These are phyloP conservation scores for Dynastes hyllus DNA, from an alignment of 2,888 invertebrate genomes.

Conservation along the genomic window DNA sequence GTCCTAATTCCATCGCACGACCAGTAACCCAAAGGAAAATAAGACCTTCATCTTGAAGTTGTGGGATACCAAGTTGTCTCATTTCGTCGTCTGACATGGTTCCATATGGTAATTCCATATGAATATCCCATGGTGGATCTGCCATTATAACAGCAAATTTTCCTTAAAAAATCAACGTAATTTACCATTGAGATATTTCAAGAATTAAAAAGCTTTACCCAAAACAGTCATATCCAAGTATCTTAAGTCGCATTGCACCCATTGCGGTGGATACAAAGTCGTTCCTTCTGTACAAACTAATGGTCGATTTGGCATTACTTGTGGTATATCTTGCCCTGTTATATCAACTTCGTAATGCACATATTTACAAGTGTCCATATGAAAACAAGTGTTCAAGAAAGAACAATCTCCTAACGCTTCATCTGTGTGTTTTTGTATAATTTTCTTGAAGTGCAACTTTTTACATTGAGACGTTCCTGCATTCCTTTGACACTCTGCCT, in stretches of 20 bases:
- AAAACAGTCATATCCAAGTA: constrained; percentile 92
- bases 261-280: constrained; percentile 91
- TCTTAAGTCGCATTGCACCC: constrained; percentile 97
- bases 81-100: constrained; percentile 99
- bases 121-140: constrained; percentile 99
- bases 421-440: constrained; percentile 96
- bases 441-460: constrained; percentile 97
- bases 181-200: not conserved
- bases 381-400: constrained; percentile 98
- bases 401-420: constrained; percentile 97
- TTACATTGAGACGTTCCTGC: constrained; percentile 78
- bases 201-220: constrained; percentile 71
- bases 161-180: constrained; percentile 71
- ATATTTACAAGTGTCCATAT: constrained; percentile 99
- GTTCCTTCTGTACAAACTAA: constrained; percentile 70
- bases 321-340: constrained; percentile 71
- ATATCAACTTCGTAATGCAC: constrained; percentile 98
- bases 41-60: constrained; percentile 95
- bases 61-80: constrained; percentile 95
- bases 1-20: constrained; percentile 95
- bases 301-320: constrained; percentile 61
- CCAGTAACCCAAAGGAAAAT: constrained; percentile 99
- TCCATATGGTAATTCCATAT: constrained; percentile 99
- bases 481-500: constrained; percentile 86
- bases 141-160: constrained; percentile 99